These are phyloP conservation scores for Lamellibrachia satsuma DNA, from an alignment of 2,888 invertebrate genomes.

Conservation along the genomic window DNA sequence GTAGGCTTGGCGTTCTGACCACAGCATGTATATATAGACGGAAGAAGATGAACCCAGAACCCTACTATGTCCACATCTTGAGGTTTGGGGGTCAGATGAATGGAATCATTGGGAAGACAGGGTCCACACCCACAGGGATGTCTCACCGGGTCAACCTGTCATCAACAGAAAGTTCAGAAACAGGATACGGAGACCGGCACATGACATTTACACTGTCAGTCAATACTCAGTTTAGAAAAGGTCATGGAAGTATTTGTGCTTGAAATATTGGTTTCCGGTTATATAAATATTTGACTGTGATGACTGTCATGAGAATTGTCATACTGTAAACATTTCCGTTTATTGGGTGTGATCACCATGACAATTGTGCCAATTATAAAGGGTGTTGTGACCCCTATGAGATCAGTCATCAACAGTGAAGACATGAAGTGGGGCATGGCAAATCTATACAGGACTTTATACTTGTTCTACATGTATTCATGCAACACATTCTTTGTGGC, in stretches of 20 bases:
- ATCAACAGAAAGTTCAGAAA: neutral
- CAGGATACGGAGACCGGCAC: neutral
- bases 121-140: neutral
- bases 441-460: neutral
- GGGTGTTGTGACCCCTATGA: neutral
- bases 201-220: neutral
- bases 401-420: neutral
- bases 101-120: neutral
- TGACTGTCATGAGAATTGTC: neutral
- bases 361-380: neutral
- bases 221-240: neutral
- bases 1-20: neutral
- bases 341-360: neutral
- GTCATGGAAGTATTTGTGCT: neutral
- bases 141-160: no score
- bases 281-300: slow-evolving; percentile 3
- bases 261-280: neutral
- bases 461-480: neutral
- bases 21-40: neutral
- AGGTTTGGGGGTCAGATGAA: neutral
- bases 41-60: neutral
- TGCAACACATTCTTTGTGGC: neutral
- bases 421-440: neutral
- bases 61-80: neutral
- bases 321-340: neutral